These are phyloP conservation scores for Drosophila sulfurigaster DNA, from an alignment of 1,140 invertebrate genomes.

Conservation along the genomic window DNA sequence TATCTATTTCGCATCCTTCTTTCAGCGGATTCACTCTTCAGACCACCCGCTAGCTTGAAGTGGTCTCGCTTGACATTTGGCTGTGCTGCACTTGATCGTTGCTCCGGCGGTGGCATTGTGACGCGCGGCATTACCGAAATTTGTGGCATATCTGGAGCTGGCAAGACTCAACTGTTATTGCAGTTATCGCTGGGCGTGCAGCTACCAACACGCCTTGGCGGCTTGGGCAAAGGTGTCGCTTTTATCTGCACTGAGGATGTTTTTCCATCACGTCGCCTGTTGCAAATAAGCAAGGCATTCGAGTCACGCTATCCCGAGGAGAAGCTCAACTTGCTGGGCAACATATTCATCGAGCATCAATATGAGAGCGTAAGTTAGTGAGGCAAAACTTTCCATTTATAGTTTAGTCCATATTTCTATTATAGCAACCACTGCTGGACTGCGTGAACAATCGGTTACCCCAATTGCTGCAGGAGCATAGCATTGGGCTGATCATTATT, in stretches of 20 bases:
- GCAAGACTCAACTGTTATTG: constrained; percentile 94
- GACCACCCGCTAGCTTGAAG: constrained; percentile 55
- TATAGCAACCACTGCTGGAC: constrained; percentile 83
- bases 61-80: constrained; percentile 87
- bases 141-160: constrained; percentile 91
- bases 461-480: constrained; percentile 84
- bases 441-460: constrained; percentile 87
- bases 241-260: constrained; percentile 92
- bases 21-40: constrained; percentile 63
- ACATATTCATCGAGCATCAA: constrained; percentile 84
- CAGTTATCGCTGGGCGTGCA: constrained; percentile 87
- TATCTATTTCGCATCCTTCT: neutral
- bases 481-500: constrained; percentile 89
- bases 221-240: constrained; percentile 87
- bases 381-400: neutral
- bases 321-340: constrained; percentile 70
- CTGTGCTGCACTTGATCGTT: constrained; percentile 87
- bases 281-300: constrained; percentile 85
- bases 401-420: no score
- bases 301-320: constrained; percentile 61
- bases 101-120: constrained; percentile 90
- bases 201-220: constrained; percentile 68
- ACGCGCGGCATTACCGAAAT: constrained; percentile 92
- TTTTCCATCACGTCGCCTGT: constrained; percentile 90
- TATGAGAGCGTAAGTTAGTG: constrained; percentile 85